phyloP scores from a whole-genome alignment of 2,797 vertebrate genomes.

The Mormyrus proboscirostris region DNA sequence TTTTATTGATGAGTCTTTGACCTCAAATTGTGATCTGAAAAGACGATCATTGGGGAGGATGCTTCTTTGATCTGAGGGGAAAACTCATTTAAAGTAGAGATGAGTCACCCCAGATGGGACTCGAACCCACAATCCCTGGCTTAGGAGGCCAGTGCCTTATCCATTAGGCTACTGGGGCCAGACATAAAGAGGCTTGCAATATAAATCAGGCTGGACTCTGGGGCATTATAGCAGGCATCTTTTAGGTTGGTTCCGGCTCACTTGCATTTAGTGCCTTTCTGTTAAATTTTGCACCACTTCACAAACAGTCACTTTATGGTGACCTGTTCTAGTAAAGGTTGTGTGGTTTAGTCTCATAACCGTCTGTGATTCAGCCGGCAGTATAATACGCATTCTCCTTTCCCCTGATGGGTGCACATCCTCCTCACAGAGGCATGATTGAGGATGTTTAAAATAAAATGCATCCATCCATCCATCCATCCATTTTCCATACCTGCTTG shows the following conservation, averaged over 20 bases:
- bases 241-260: background rate
- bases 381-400: background rate
- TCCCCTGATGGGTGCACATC: background rate
- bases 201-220: background rate
- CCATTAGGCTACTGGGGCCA: constrained; percentile 55
- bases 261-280: background rate
- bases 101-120: constrained; percentile 49
- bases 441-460: background rate
- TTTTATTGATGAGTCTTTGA: background rate
- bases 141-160: constrained; percentile 59
- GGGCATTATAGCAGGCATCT: background rate
- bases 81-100: too few species aligned
- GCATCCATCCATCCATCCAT: background rate
- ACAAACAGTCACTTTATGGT: background rate
- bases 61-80: background rate
- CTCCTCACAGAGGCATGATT: background rate
- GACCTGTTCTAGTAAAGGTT: background rate
- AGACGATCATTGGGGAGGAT: background rate
- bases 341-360: background rate
- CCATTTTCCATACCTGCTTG: background rate
- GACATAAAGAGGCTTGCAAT: background rate
- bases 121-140: constrained; percentile 60
- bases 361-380: background rate
- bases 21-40: background rate
- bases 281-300: background rate